Conservation (phyloP, 1,140 invertebrate species). For the Zeugodacus cucurbitae region DNA sequence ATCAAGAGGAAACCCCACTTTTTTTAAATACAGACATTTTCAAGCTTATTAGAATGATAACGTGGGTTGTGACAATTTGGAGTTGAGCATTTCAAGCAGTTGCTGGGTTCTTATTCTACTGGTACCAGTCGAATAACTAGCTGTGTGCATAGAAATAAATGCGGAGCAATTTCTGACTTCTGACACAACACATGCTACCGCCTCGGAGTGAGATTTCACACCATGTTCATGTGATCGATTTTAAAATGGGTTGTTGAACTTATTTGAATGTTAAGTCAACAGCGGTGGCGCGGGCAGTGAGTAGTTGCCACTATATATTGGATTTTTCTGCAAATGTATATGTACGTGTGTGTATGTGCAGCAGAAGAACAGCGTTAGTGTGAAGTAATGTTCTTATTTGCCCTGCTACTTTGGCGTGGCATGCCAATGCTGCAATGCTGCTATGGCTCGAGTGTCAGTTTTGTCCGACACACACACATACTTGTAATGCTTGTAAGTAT, state of each 20-base stretch:
- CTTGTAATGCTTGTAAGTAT: background rate
- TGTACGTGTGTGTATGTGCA: no score
- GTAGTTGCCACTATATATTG: background rate
- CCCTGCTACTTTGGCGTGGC: background rate
- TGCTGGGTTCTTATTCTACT: no score
- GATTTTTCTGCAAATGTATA: background rate
- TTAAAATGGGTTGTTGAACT: slow-evolving; percentile 11
- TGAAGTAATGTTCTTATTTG: background rate
- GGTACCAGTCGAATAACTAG: no score
- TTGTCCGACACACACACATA: background rate
- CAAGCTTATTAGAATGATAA: no score
- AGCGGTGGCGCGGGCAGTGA: background rate
- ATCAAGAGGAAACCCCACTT: background rate
- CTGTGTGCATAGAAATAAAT: background rate
- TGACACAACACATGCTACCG: background rate
- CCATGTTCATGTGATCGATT: background rate
- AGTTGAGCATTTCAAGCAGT: no score
- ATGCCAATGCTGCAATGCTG: background rate
- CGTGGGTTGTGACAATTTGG: no score
- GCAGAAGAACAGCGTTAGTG: background rate
- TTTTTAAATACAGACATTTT: no score
- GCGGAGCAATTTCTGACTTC: background rate
- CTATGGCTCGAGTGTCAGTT: background rate
- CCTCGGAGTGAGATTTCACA: no score
- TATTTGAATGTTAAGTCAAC: background rate